Conservation (phyloP, 2,113 vertebrate species). For the Tyto alba region DNA sequence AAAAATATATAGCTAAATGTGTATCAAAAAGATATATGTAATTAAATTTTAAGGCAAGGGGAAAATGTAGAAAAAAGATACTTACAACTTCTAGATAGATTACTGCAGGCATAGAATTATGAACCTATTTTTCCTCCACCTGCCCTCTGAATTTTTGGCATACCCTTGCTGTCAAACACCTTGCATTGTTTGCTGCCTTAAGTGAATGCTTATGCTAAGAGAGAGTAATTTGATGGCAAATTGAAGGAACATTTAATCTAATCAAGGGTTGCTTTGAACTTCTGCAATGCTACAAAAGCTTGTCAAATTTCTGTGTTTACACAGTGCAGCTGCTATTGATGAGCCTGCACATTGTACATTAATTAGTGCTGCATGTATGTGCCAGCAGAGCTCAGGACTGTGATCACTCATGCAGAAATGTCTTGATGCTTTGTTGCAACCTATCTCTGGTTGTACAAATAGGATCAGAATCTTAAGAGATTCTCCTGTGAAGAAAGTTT, state of each 20-base stretch:
- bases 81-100: background rate
- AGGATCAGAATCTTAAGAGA: background rate
- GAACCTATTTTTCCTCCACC: background rate
- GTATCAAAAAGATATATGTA: background rate
- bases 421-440: background rate
- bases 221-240: background rate
- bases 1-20: background rate
- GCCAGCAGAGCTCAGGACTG: background rate
- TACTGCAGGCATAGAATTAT: background rate
- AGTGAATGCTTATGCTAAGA: background rate
- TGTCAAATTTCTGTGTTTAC: background rate
- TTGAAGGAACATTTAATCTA: background rate
- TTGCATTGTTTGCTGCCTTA: background rate
- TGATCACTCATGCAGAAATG: background rate
- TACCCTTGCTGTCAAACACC: background rate
- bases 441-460: background rate
- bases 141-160: background rate
- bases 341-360: background rate
- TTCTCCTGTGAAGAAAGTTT: background rate
- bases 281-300: background rate
- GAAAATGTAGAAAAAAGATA: background rate
- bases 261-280: background rate
- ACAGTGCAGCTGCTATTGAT: background rate
- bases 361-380: background rate
- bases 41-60: background rate